A percentile compares a stretch with the other conserved stretches of the same genome.
Conservation (phyloP, 2,113 vertebrate genomes). For the Larimichthys polyactis region DNA sequence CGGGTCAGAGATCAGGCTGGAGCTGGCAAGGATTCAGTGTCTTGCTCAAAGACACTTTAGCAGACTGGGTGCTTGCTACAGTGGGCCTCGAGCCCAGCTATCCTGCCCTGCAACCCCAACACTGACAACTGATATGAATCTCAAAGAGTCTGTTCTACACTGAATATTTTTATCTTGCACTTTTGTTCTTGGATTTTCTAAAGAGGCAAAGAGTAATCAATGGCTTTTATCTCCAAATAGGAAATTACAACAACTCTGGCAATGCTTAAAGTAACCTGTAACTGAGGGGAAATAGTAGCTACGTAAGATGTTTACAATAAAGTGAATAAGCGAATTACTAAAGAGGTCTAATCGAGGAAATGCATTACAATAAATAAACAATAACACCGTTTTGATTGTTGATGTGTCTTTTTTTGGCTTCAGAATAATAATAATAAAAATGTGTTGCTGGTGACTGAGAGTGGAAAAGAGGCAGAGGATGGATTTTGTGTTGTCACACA, state of each 20-base stretch:
- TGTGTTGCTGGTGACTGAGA: slow-evolving; percentile 13
- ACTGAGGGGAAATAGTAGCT: slow-evolving; percentile 1
- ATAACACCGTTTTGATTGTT: background rate
- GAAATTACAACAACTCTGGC: slow-evolving; percentile 46
- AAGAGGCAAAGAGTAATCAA: slow-evolving; percentile 43
- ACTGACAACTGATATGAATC: slow-evolving; percentile 44
- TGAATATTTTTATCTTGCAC: slow-evolving; percentile 51
- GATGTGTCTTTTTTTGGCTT: background rate
- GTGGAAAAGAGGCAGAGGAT: slow-evolving; percentile 12
- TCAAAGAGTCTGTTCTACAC: slow-evolving; percentile 38
- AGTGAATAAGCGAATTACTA: slow-evolving; percentile 14
- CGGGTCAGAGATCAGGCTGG: slow-evolving; percentile 64
- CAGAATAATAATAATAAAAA: slow-evolving; percentile 6
- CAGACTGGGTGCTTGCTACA: slow-evolving; percentile 38
- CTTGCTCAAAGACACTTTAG: slow-evolving; percentile 71
- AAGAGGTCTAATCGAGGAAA: slow-evolving; percentile 27
- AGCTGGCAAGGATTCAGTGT: slow-evolving; percentile 66
- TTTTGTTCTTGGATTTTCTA: slow-evolving; percentile 43
- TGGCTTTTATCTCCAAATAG: slow-evolving; percentile 45
- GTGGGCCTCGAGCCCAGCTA: slow-evolving; percentile 40
- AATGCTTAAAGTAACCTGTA: slow-evolving; percentile 25
- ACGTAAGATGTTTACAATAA: background rate
- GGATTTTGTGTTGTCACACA: slow-evolving; percentile 28
- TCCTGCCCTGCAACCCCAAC: slow-evolving; percentile 49
- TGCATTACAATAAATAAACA: background rate